Percentiles rank a stretch among this genome's conserved stretches.
Evolutionary conservation across 2,113 vertebrate species (phyloP).

Genomic region (Ageneiosus marmoratus): DNA sequence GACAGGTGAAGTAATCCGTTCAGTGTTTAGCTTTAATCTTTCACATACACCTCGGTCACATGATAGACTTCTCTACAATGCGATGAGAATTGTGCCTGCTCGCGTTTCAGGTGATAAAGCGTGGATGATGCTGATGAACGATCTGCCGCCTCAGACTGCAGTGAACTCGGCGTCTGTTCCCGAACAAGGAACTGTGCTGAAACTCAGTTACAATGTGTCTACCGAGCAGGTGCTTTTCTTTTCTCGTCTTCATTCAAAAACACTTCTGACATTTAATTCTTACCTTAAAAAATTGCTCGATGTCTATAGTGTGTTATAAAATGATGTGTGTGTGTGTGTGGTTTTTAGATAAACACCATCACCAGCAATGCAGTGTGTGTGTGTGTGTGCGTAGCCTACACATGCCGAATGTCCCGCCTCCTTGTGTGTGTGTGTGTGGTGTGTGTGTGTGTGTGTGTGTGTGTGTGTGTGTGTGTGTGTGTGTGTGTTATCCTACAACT

Average conservation of each 20-base stretch:
- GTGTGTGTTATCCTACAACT: no score
- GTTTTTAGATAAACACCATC: conserved; percentile 80
- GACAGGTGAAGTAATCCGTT: conserved; percentile 79
- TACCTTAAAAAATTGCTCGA: no score
- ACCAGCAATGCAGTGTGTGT: conserved; percentile 90
- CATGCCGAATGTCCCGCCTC: conserved; percentile 89
- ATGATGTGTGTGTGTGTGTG: no score
- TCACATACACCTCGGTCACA: not conserved
- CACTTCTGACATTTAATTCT: not conserved
- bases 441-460: conserved; percentile 13
- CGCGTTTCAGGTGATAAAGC: conserved; percentile 83
- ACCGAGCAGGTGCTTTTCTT: conserved; percentile 75
- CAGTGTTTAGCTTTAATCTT: not conserved
- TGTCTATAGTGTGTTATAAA: no score
- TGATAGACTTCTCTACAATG: not conserved
- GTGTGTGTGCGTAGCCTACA: conserved; percentile 87
- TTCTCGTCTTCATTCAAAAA: not conserved
- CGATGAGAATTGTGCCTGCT: not conserved
- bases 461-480: conserved; percentile 16
- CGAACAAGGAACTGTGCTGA: conserved; percentile 76
- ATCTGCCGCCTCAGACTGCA: conserved; percentile 79
- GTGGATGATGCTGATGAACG: conserved; percentile 89
- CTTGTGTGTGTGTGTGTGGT: no score
- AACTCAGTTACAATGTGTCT: conserved; percentile 86
- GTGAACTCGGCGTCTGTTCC: conserved; percentile 68